These are phyloP conservation scores for Conops quadrifasciatus DNA, from an alignment of 2,888 invertebrate genomes.

Conservation along the genomic window DNA sequence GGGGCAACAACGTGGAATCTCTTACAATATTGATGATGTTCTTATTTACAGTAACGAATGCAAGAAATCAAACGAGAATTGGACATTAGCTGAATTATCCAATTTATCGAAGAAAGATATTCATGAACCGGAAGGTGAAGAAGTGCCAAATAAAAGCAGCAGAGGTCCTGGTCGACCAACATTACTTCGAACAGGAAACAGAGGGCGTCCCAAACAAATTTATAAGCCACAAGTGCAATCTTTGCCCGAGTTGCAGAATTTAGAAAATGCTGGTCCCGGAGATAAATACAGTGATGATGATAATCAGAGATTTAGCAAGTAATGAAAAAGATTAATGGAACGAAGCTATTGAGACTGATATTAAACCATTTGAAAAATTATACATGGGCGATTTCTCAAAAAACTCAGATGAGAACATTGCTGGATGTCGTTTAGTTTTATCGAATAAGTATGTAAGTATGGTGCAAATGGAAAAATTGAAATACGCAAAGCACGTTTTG, in stretches of 20 bases:
- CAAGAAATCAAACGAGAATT: no score
- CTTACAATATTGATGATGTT: no score
- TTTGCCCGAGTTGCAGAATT: not conserved
- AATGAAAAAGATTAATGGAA: slow-evolving; percentile 33
- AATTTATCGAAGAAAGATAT: no score
- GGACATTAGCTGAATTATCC: no score
- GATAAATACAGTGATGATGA: not conserved
- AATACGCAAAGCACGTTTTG: slow-evolving; percentile 36
- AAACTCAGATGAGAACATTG: slow-evolving; percentile 22
- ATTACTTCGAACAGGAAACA: not conserved
- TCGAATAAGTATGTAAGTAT: slow-evolving; percentile 33
- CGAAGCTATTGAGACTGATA: slow-evolving; percentile 38
- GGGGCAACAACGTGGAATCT: no score
- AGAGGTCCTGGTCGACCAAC: slow-evolving; percentile 1
- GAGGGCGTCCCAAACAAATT: no score
- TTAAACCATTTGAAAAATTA: slow-evolving; percentile 32
- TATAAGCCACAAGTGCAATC: no score
- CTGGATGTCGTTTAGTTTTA: slow-evolving; percentile 37
- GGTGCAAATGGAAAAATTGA: no score
- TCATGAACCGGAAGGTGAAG: no score
- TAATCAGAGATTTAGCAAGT: slow-evolving; percentile 31
- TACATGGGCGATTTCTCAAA: no score
- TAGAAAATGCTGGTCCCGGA: not conserved
- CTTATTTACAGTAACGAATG: no score
- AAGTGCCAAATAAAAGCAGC: no score